These are phyloP conservation scores for Zosterops japonicus DNA, from an alignment of 2,113 vertebrate species.

Conservation along the genomic window DNA sequence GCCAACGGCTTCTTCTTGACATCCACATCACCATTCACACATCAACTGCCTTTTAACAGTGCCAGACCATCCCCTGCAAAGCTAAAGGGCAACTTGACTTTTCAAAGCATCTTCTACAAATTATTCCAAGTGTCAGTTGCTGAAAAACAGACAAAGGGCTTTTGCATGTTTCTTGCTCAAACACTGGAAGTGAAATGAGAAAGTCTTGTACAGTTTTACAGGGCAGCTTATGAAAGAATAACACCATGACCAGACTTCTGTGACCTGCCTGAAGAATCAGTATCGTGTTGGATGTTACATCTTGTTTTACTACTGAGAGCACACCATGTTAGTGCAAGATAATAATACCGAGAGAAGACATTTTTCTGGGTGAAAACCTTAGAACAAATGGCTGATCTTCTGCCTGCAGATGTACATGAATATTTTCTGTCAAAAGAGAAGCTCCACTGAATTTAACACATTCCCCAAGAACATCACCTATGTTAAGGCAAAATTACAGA, in stretches of 20 bases:
- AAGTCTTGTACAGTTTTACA: background rate
- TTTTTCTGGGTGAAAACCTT: background rate
- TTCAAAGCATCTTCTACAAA: background rate
- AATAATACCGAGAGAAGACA: background rate
- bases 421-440: background rate
- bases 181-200: background rate
- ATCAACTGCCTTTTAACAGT: background rate
- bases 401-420: background rate
- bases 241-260: background rate
- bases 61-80: background rate
- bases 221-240: background rate
- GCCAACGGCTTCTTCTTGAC: background rate
- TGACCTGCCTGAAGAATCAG: background rate
- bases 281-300: accelerated
- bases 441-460: background rate
- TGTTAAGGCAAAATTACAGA: background rate
- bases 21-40: background rate
- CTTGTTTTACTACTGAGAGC: background rate
- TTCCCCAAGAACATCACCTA: background rate
- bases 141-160: background rate
- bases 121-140: background rate
- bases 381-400: background rate
- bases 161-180: background rate
- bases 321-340: background rate
- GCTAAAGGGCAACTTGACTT: background rate